These are phyloP conservation scores for Oryctes rhinoceros DNA, from an alignment of 1,140 invertebrate species.

Conservation along the genomic window DNA sequence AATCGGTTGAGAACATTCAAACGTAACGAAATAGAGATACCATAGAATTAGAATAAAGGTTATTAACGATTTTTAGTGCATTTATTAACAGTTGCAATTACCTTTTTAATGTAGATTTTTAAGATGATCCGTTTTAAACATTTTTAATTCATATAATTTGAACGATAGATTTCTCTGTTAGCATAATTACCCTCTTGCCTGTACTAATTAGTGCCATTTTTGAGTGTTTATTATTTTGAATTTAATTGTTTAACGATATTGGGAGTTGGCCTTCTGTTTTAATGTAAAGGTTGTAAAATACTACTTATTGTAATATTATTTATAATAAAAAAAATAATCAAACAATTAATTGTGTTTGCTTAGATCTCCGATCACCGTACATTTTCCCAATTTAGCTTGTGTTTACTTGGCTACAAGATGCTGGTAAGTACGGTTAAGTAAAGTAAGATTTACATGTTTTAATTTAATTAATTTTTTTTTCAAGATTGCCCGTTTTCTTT, in stretches of 20 bases:
- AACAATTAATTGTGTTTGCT: not conserved
- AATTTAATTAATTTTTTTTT: too few relatives aligned
- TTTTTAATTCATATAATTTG: constrained; percentile 18
- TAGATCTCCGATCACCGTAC: too few relatives aligned
- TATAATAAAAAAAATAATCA: constrained; percentile 48
- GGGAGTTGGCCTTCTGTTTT: constrained; percentile 38
- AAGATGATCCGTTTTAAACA: constrained; percentile 19
- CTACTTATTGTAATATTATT: constrained; percentile 51
- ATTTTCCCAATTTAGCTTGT: too few relatives aligned
- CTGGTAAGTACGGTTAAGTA: too few relatives aligned
- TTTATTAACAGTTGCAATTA: constrained; percentile 36
- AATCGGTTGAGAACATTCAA: constrained; percentile 25
- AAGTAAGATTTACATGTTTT: too few relatives aligned
- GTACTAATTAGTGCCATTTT: constrained; percentile 48
- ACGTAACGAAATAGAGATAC: constrained; percentile 10
- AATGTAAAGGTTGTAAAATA: constrained; percentile 49
- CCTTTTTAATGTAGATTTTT: constrained; percentile 32
- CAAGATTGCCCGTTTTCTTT: too few relatives aligned
- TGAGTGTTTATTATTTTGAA: constrained; percentile 40
- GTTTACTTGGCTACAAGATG: too few relatives aligned
- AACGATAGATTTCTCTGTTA: constrained; percentile 14
- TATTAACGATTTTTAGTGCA: constrained; percentile 40
- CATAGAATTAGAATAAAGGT: constrained; percentile 7
- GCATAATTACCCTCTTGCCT: constrained; percentile 37
- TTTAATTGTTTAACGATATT: not conserved